phyloP scores from a whole-genome alignment of 2,113 vertebrate genomes.

The Mormoops blainvillei region DNA sequence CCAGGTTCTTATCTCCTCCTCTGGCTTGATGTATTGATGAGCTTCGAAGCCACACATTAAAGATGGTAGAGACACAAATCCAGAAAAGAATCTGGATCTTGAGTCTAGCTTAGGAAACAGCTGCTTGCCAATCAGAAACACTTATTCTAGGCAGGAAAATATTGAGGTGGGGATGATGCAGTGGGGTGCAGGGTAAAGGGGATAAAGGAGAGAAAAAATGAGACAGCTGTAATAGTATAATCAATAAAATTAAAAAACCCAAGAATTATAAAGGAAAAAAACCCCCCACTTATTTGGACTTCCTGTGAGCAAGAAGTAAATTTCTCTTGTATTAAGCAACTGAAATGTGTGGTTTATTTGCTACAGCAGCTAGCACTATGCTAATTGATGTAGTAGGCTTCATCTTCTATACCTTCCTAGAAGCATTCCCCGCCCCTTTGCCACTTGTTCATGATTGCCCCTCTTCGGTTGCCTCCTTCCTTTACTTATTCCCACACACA shows the following conservation, averaged over 20 bases:
- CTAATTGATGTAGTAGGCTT: background rate
- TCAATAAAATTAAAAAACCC: no score
- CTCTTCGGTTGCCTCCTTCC: background rate
- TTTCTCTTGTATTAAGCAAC: background rate
- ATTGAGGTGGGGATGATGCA: no score
- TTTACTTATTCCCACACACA: background rate
- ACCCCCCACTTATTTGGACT: no score
- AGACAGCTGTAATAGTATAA: no score
- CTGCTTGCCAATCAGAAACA: background rate
- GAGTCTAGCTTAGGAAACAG: background rate
- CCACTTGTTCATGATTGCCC: background rate
- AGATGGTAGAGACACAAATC: background rate
- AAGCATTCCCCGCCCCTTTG: background rate
- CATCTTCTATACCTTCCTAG: background rate
- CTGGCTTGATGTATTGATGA: background rate
- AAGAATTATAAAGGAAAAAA: no score
- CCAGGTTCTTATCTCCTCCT: background rate
- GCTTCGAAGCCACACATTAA: background rate
- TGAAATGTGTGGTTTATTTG: background rate
- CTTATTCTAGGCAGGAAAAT: no score
- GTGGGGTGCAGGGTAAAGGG: no score
- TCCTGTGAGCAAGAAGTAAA: background rate
- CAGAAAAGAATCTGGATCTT: background rate
- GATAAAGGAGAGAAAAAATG: no score
- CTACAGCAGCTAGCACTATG: background rate